Base-by-base conservation (phyloP, 2,888 invertebrate species). In the Anaspis maculata region DNA sequence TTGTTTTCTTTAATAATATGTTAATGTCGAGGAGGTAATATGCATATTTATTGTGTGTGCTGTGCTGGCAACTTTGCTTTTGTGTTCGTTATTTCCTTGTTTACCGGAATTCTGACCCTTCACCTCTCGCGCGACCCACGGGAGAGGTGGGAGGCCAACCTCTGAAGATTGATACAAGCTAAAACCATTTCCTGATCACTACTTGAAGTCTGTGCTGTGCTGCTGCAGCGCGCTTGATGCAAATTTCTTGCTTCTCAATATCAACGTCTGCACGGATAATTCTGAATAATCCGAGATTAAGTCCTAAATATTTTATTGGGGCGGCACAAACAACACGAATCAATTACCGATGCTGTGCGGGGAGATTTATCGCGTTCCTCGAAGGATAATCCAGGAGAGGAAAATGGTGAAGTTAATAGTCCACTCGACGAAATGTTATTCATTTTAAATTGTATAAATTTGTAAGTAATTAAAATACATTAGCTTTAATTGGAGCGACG, bases 361-460 rank as follows among this genome's bases (percentile, higher is more conserved):
- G 24, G 27, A 27, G 38, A 35, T 35, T 39, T 39, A 32, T 30
- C 21, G 27, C 27, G 32, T 35, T 34, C 35, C 35, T 27, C 19
- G n/a, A n/a, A n/a, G n/a, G n/a, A n/a, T n/a, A 28, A 32, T 25
- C 22, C 16, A 30, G 25, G n/a, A 27, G 11, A 41, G 32, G 41
- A 54, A 46, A 51, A 46, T 48, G 51, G 42, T 49, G 46, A 46
- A 51, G 49, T 52, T 52, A 56, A 55, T 54, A 49, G 49, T 41
- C 51, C 44, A 46, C 48, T 51, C 48, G 42, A 42, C 47, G 45
- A 50, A 48, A 50, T 46, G 51, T 47, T 48, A 48, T 55, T 48
- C 51, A 44, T 51, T 47, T 45, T 41, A 54, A 61, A 59, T 59
- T 59, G 59, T 59, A 61, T 61, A 60, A 61, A 60, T 60, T 60